Conservation (phyloP, 2,797 vertebrate species). For the Coracias cyanogaster region DNA sequence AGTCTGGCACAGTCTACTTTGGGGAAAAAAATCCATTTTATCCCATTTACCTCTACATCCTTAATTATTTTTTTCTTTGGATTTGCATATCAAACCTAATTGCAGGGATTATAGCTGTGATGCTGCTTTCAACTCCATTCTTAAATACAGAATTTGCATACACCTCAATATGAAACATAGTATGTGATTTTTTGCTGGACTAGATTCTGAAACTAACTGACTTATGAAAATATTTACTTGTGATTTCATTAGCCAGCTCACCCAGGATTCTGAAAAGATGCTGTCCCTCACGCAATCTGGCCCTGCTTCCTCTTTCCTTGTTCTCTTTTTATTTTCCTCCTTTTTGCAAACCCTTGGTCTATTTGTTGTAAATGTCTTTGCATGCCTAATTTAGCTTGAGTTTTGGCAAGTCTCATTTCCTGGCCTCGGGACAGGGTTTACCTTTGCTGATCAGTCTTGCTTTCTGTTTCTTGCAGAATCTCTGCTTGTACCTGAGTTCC, state of each 20-base stretch:
- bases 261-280: neutral
- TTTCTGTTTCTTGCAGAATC: neutral
- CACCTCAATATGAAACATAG: neutral
- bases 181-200: neutral
- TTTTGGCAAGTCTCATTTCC: conserved; percentile 1
- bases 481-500: neutral
- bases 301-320: conserved; percentile 21
- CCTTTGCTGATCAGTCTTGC: neutral
- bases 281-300: neutral
- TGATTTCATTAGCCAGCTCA: neutral
- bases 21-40: neutral
- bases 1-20: neutral
- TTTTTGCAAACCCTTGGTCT: neutral
- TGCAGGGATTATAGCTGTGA: neutral
- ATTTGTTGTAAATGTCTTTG: neutral
- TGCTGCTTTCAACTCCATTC: neutral
- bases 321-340: neutral
- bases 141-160: neutral
- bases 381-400: neutral
- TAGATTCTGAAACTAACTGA: neutral
- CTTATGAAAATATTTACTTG: neutral
- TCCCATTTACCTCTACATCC: neutral
- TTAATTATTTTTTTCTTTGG: neutral
- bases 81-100: neutral
- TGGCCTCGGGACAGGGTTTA: neutral